Conservation (phyloP, 2,113 vertebrate genomes). For the Myiopsitta monachus region DNA sequence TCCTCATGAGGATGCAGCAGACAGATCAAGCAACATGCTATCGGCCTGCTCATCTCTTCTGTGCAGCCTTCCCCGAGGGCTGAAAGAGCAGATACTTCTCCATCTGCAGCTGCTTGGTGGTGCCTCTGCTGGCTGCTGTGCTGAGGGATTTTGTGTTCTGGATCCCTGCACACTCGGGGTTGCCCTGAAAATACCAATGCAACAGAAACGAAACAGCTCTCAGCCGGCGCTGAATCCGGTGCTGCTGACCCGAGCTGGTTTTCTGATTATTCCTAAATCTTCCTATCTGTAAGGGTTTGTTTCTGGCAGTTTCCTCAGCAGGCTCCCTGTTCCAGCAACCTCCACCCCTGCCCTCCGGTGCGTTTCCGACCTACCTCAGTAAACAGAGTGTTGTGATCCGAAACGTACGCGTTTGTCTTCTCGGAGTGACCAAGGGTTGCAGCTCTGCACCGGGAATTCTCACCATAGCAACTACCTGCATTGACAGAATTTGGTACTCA, state of each 20-base stretch:
- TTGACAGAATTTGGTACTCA: slow-evolving; percentile 42
- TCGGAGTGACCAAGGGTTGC: slow-evolving; percentile 45
- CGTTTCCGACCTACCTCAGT: background rate
- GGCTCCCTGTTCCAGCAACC: background rate
- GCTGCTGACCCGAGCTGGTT: slow-evolving; percentile 10
- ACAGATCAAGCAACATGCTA: background rate
- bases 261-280: background rate
- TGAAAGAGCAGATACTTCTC: slow-evolving; percentile 33
- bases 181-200: slow-evolving; percentile 2
- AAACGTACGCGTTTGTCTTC: background rate
- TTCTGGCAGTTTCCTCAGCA: slow-evolving; percentile 35
- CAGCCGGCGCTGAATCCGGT: background rate
- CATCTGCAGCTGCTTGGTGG: slow-evolving; percentile 30
- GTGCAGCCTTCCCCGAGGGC: background rate
- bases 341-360: background rate
- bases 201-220: background rate
- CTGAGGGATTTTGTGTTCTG: background rate
- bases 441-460: background rate
- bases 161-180: background rate
- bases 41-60: slow-evolving; percentile 45
- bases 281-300: background rate
- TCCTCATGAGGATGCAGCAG: slow-evolving; percentile 4
- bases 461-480: slow-evolving; percentile 68
- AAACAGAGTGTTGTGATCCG: slow-evolving; percentile 12
- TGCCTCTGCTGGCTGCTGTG: background rate